phyloP scores from a whole-genome alignment of 2,113 vertebrate species.

The Garra rufa region DNA sequence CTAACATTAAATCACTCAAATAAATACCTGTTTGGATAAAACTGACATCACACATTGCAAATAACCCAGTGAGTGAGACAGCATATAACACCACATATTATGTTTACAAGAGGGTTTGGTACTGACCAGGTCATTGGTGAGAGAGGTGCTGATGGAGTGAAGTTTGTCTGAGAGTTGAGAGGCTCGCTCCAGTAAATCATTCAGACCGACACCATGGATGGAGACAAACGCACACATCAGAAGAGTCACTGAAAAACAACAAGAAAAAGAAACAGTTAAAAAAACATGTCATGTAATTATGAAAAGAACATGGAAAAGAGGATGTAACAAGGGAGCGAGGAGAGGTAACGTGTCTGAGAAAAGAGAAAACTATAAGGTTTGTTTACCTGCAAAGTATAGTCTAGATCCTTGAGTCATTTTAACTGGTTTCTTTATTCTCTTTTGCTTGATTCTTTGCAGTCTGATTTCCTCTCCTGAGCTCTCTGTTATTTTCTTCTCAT shows the following conservation, averaged over 20 bases:
- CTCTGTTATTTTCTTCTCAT: slow-evolving; percentile 21
- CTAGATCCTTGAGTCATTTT: slow-evolving; percentile 37
- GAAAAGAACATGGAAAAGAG: background rate
- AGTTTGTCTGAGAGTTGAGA: slow-evolving; percentile 77
- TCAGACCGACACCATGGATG: slow-evolving; percentile 65
- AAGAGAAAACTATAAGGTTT: background rate
- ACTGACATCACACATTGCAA: background rate
- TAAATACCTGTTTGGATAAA: background rate
- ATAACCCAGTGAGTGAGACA: background rate
- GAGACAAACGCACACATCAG: slow-evolving; percentile 58
- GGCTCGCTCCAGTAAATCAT: slow-evolving; percentile 74
- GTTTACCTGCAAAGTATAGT: slow-evolving; percentile 57
- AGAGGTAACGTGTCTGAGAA: background rate
- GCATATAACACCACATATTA: background rate
- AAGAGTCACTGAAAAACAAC: slow-evolving; percentile 51
- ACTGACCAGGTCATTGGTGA: slow-evolving; percentile 76
- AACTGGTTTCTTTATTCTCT: background rate
- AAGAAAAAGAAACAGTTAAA: background rate
- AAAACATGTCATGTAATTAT: background rate
- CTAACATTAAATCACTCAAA: background rate
- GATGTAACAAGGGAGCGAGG: background rate
- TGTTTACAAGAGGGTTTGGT: background rate
- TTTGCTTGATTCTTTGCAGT: background rate
- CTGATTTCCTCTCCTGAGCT: background rate
- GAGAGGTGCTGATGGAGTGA: slow-evolving; percentile 74